Conservation (phyloP, 1,140 invertebrate species). For the Sitodiplosis mosellana region DNA sequence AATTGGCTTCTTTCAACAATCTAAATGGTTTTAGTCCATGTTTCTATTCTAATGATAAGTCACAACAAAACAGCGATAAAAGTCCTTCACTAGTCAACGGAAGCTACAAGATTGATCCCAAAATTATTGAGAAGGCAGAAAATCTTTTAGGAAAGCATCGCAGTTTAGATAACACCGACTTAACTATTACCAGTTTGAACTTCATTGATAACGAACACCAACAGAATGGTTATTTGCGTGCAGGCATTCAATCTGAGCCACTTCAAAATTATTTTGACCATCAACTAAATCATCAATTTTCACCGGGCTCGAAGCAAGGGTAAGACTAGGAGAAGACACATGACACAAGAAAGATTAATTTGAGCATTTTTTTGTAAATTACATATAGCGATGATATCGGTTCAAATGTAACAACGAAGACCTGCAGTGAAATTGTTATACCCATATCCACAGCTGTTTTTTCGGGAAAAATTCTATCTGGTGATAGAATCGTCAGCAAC, state of each 20-base stretch:
- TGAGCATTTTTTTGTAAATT: not conserved
- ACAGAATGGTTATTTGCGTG: slow-evolving; percentile 3
- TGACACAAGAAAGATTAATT: not conserved
- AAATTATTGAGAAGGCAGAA: slow-evolving; percentile 22
- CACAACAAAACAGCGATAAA: slow-evolving; percentile 7
- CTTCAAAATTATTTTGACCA: slow-evolving; percentile 7
- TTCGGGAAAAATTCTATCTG: slow-evolving; percentile 2
- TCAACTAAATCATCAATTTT: not conserved
- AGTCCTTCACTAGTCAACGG: not conserved
- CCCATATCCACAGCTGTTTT: not conserved
- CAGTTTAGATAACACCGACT: slow-evolving; percentile 33
- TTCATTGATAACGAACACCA: slow-evolving; percentile 33
- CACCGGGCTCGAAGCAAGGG: not conserved
- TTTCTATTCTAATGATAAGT: no score
- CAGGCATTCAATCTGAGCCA: slow-evolving; percentile 3
- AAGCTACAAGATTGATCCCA: slow-evolving; percentile 21
- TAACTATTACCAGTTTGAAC: slow-evolving; percentile 37
- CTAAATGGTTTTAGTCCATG: no score
- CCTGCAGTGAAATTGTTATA: not conserved
- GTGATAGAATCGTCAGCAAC: no score
- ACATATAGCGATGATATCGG: not conserved
- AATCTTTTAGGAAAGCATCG: slow-evolving; percentile 20
- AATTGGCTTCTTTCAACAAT: slow-evolving; percentile 22
- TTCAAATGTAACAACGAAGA: not conserved
- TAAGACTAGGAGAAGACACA: not conserved